Conservation (phyloP, 1,140 invertebrate genomes). For the Macrostomum lignano region DNA sequence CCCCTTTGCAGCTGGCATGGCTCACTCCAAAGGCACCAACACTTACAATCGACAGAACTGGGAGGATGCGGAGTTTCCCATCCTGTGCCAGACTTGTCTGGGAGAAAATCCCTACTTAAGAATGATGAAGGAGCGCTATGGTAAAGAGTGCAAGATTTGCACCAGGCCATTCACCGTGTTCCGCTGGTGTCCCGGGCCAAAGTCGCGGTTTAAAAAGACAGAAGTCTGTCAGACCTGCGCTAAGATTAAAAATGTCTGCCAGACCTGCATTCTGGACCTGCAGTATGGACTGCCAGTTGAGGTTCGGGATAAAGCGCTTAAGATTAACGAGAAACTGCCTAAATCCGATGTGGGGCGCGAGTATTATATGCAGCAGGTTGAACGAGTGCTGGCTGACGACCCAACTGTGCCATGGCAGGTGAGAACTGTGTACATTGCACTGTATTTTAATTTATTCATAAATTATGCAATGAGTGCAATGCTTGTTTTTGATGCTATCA, state of each 20-base stretch:
- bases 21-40: slow-evolving; percentile 73
- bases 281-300: slow-evolving; percentile 53
- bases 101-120: slow-evolving; percentile 93
- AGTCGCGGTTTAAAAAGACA: slow-evolving; percentile 96
- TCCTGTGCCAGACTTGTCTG: slow-evolving; percentile 89
- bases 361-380: slow-evolving; percentile 60
- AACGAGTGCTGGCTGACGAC: slow-evolving; percentile 28
- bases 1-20: slow-evolving; percentile 48
- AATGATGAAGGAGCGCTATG: slow-evolving; percentile 95
- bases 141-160: slow-evolving; percentile 97
- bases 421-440: too few species aligned
- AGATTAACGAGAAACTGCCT: slow-evolving; percentile 72
- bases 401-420: too few species aligned
- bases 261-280: slow-evolving; percentile 84
- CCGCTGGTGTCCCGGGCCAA: slow-evolving; percentile 69
- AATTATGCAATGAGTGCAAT: too few species aligned
- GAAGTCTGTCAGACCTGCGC: slow-evolving; percentile 98
- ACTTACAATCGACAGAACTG: slow-evolving; percentile 91
- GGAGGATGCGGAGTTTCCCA: slow-evolving; percentile 96
- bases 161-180: slow-evolving; percentile 88
- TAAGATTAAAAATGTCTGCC: slow-evolving; percentile 91
- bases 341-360: slow-evolving; percentile 94
- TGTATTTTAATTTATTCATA: too few species aligned
- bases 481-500: too few species aligned
- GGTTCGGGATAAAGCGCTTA: slow-evolving; percentile 73